Percentiles rank a stretch among this genome's conserved stretches.
Evolutionary conservation across 2,888 invertebrate genomes (phyloP).

Genomic region (Leucophora obtusa): DNA sequence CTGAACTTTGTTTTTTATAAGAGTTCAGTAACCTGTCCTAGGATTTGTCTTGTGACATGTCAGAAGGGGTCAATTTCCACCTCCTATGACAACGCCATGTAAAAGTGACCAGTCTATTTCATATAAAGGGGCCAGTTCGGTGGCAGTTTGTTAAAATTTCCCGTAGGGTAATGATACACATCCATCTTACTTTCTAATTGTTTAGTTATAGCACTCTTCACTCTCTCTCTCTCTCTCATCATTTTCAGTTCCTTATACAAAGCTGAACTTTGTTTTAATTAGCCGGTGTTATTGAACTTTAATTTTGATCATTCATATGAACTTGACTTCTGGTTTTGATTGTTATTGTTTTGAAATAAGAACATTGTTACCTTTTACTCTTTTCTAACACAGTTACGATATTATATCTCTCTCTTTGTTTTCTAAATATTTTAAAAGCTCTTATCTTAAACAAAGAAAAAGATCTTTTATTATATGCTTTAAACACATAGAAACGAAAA

Average conservation of each 20-base stretch:
- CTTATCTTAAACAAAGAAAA: neutral
- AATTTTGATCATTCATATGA: slow-evolving; percentile 6
- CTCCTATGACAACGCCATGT: too few species aligned
- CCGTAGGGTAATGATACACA: too few species aligned
- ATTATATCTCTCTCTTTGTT: neutral
- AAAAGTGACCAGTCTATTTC: too few species aligned
- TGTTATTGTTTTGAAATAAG: neutral
- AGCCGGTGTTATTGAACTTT: slow-evolving; percentile 12
- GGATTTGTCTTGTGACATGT: too few species aligned
- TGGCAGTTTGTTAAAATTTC: too few species aligned
- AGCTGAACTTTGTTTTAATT: neutral
- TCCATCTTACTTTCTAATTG: too few species aligned
- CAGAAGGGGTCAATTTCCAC: too few species aligned
- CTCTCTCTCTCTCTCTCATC: neutral
- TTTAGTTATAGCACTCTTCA: neutral
- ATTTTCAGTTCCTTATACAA: neutral
- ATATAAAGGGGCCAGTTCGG: too few species aligned
- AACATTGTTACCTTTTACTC: neutral
- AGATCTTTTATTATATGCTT: neutral
- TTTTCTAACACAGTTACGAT: neutral
- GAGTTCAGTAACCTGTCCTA: too few species aligned
- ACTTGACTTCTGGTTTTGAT: neutral
- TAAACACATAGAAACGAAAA: neutral
- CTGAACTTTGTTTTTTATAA: too few species aligned
- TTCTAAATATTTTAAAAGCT: neutral